These are phyloP conservation scores for Biston betularia DNA, from an alignment of 2,888 invertebrate species.

Conservation along the genomic window DNA sequence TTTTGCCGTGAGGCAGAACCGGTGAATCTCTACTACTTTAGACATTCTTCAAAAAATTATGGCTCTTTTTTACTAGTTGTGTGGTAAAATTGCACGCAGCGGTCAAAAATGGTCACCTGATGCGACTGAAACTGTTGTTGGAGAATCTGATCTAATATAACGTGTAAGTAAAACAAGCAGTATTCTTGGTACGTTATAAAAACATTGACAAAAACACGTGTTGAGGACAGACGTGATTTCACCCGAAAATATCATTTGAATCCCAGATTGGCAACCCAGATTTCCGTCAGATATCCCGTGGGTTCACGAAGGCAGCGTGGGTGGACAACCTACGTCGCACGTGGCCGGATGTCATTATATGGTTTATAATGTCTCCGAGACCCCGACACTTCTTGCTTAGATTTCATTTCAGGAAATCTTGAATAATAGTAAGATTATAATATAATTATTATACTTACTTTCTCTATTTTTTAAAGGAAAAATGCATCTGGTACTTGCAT, in stretches of 20 bases:
- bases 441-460: neutral
- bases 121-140: too few species aligned
- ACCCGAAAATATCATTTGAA: neutral
- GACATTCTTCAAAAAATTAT: too few species aligned
- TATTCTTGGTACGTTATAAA: too few species aligned
- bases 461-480: neutral
- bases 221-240: too few species aligned
- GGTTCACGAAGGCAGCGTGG: conserved; percentile 45
- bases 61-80: too few species aligned
- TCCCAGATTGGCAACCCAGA: conserved; percentile 16
- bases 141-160: too few species aligned
- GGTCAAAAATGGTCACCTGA: too few species aligned
- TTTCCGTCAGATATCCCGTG: conserved; percentile 15
- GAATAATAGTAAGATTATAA: conserved; percentile 3
- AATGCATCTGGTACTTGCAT: neutral
- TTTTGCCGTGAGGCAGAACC: too few species aligned
- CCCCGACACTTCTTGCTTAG: neutral
- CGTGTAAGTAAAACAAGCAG: too few species aligned
- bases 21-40: too few species aligned
- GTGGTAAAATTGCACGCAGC: too few species aligned
- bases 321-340: conserved; percentile 52
- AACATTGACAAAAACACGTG: too few species aligned
- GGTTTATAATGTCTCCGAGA: conserved; percentile 33
- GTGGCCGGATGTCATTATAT: conserved; percentile 50
- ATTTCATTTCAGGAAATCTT: conserved; percentile 6